Conservation (phyloP, 2,888 invertebrate species). For the Serripes groenlandicus region DNA sequence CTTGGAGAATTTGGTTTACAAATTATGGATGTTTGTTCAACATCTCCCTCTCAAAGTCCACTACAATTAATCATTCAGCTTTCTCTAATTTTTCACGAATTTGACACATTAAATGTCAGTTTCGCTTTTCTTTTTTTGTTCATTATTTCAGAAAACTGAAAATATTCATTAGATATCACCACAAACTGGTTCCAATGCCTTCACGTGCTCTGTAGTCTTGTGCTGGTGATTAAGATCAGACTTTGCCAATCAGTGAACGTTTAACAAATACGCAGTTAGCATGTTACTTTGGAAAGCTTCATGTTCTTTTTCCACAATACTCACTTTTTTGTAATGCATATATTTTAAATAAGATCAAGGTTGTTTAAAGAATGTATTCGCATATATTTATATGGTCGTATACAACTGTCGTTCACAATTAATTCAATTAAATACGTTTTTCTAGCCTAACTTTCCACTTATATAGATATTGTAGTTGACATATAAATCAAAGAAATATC, state of each 20-base stretch:
- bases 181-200: not conserved
- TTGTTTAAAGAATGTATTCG: too few relatives aligned
- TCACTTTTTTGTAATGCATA: not conserved
- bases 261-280: not conserved
- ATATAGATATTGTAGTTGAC: too few relatives aligned
- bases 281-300: not conserved
- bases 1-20: conserved; percentile 39
- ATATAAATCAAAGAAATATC: too few relatives aligned
- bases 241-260: too few relatives aligned
- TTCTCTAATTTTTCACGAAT: conserved; percentile 2
- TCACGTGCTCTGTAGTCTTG: too few relatives aligned
- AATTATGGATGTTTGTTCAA: conserved; percentile 44
- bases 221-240: too few relatives aligned
- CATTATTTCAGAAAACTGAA: not conserved
- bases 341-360: too few relatives aligned
- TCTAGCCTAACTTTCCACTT: too few relatives aligned
- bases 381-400: too few relatives aligned
- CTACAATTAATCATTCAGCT: conserved; percentile 41
- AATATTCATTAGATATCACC: not conserved
- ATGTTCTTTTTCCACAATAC: not conserved
- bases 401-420: too few relatives aligned
- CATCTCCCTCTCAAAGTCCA: conserved; percentile 36
- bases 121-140: conserved; percentile 10
- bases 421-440: too few relatives aligned
- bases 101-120: conserved; percentile 22